Conservation (phyloP, 2,888 invertebrate genomes). For the Melanophora roralis region DNA sequence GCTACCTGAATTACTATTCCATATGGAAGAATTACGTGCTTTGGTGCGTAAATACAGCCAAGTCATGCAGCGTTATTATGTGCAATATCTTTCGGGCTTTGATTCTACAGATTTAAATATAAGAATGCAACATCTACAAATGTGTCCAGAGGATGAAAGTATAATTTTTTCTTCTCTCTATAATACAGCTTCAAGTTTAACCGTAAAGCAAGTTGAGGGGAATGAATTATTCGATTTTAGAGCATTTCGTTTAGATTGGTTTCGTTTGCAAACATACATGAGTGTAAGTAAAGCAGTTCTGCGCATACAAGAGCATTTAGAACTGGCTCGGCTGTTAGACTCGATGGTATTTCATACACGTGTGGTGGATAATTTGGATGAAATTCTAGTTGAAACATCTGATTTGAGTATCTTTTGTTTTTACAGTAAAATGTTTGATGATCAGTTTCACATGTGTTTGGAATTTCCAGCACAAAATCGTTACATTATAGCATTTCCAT, state of each 20-base stretch:
- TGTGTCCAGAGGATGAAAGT: constrained; percentile 96
- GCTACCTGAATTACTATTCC: constrained; percentile 96
- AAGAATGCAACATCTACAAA: constrained; percentile 88
- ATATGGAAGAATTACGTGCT: constrained; percentile 97
- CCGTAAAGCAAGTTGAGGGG: constrained; percentile 96
- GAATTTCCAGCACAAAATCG: constrained; percentile 99
- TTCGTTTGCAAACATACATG: constrained; percentile 95
- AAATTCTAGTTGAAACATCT: constrained; percentile 96
- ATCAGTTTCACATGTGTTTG: constrained; percentile 98
- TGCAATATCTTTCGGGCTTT: constrained; percentile 96
- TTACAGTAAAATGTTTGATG: constrained; percentile 97
- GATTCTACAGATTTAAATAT: constrained; percentile 95
- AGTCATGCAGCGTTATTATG: constrained; percentile 97
- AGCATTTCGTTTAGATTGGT: constrained; percentile 97
- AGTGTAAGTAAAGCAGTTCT: constrained; percentile 89
- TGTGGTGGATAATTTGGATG: constrained; percentile 98
- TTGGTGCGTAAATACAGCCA: constrained; percentile 97
- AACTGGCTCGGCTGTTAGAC: constrained; percentile 94
- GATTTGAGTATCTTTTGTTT: constrained; percentile 99
- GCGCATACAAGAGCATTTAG: constrained; percentile 88
- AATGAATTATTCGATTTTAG: constrained; percentile 97
- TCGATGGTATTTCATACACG: constrained; percentile 97
- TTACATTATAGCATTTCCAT: constrained; percentile 97
- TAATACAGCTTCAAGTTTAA: constrained; percentile 89
- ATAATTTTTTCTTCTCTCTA: constrained; percentile 94